Evolutionary conservation across 2,888 invertebrate species (phyloP).

Genomic region (Aleiodes alternator): DNA sequence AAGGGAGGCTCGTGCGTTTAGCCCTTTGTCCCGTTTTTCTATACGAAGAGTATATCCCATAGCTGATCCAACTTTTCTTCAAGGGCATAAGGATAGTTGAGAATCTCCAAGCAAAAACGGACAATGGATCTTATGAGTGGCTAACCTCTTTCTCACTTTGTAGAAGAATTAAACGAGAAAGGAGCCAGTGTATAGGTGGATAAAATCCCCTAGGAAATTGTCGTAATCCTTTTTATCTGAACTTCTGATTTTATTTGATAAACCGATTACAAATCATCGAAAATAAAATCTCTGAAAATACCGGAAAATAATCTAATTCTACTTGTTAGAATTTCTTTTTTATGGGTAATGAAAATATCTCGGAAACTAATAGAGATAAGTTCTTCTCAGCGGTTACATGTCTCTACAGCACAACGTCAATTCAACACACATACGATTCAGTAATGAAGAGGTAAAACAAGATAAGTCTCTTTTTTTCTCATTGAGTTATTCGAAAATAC

Average conservation of each 20-base stretch:
- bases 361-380: too few species aligned
- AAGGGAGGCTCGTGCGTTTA: constrained; percentile 10
- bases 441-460: too few species aligned
- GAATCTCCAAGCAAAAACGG: constrained; percentile 4
- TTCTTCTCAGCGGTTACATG: too few species aligned
- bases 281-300: background rate
- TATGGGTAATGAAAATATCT: too few species aligned
- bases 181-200: background rate
- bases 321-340: too few species aligned
- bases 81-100: constrained; percentile 29
- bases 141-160: constrained; percentile 25
- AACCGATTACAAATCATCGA: background rate
- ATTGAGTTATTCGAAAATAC: too few species aligned
- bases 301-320: background rate
- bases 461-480: too few species aligned
- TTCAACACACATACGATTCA: too few species aligned
- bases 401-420: too few species aligned
- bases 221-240: too few species aligned
- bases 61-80: constrained; percentile 46
- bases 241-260: too few species aligned
- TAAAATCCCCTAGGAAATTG: constrained; percentile 8
- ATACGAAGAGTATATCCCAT: constrained; percentile 32
- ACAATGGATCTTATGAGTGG: constrained; percentile 27
- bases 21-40: constrained; percentile 16
- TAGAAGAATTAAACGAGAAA: constrained; percentile 14